Evolutionary conservation across 2,888 invertebrate species (phyloP), one percentile per base, ranked within the genome.

Genomic region (Synergus umbraculus): DNA sequence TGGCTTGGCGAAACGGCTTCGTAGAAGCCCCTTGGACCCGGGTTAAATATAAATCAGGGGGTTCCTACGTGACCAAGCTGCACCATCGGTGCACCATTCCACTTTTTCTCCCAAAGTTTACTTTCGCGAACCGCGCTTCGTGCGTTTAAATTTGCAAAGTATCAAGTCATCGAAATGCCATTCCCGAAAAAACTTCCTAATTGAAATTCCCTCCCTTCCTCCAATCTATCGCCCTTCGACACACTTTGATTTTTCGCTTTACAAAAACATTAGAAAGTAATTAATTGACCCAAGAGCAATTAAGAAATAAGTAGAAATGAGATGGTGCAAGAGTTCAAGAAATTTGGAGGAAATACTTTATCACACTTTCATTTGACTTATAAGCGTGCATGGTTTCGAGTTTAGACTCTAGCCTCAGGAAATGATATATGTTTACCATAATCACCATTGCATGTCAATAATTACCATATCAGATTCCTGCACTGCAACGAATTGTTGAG

Each of bases 1-100:
- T 15, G 22, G 63, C 76, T 76, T 76, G 18, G 43, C 63, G 43
- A 60, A 76, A 76, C 46, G 4, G 76, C 76, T 76, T 76, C 44
- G 44, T 63, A 44, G 63, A 63, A 63, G 22, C 60, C 46, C 44
- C 76, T 60, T 60, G 76, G 46, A 10, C 64, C 76, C 63, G 63
- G 76, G 76, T 76, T 63, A 76, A 63, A 76, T 76, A 76, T 76
- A 76, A 76, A 76, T 54, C 73, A 54, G 54, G 73, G 54, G 73
- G n/a, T 73, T 73, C 49, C 73, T 73, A 73, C 54, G 73, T 73
- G 73, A 54, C 54, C 54, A n/a, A 73, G 73, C 29, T 54, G 15
- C 69, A 54, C 69, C 63, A 63, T 63, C 63, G 63, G 63, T 66
- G 43, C 65, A 73, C 73, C 41, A 73, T 73, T 73, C 73, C 54